These are phyloP conservation scores for Manduca sexta DNA, from an alignment of 1,140 invertebrate genomes.

Conservation along the genomic window DNA sequence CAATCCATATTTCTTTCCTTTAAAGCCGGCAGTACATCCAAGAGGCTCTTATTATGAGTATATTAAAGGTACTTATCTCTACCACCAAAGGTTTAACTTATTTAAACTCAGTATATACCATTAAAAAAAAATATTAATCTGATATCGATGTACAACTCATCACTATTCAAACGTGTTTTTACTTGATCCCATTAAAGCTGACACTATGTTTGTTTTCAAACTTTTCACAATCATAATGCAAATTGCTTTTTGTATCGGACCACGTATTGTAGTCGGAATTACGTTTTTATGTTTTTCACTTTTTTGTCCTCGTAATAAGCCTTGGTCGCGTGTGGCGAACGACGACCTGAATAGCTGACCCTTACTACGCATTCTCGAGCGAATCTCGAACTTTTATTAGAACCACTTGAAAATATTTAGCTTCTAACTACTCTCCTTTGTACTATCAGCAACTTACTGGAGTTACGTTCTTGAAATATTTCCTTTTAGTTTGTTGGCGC, in stretches of 20 bases:
- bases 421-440: no score
- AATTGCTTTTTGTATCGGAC: slow-evolving; percentile 30
- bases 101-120: no score
- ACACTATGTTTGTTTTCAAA: slow-evolving; percentile 17
- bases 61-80: no score
- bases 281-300: slow-evolving; percentile 16
- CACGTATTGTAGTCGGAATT: slow-evolving; percentile 13
- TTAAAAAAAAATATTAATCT: no score
- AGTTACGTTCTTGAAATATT: slow-evolving; percentile 1
- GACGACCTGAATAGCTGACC: slow-evolving; percentile 15
- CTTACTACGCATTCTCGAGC: slow-evolving; percentile 15
- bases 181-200: slow-evolving; percentile 28
- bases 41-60: no score
- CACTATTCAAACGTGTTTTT: neutral
- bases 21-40: no score
- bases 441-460: slow-evolving; percentile 14
- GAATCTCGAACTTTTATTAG: no score
- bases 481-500: no score
- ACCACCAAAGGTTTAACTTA: no score
- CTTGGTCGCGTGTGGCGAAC: slow-evolving; percentile 24
- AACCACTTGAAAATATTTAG: no score
- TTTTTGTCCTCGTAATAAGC: slow-evolving; percentile 27
- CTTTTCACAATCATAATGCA: slow-evolving; percentile 26
- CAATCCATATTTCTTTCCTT: no score
- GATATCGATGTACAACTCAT: neutral